Base-by-base conservation (phyloP, 2,888 invertebrate genomes). In the Drosophila melanosoma region DNA sequence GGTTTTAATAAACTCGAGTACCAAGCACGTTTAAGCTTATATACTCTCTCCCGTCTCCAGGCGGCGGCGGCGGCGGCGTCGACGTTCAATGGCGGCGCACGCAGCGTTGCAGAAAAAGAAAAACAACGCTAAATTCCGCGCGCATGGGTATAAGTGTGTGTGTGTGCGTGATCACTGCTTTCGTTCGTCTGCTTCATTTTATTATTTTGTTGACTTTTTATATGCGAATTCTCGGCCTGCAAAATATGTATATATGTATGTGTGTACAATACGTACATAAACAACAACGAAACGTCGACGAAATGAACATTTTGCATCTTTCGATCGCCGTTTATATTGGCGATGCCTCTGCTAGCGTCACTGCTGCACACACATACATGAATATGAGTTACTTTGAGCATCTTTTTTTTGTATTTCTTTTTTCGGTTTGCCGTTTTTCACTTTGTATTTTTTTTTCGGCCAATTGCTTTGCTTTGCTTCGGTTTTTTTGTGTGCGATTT, bases 1-100 rank as follows among this genome's bases (percentile, higher is more conserved):
- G 90, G 92, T 91, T 93, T 93, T 92, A 93, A 93, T 93, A 93
- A 93, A 92, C 93, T 91, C 92, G 93, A 92, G 91, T 92, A 90
- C 86, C 89, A 91, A 91, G 90, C 89, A 91, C 91, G 91, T 91
- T 93, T 91, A 91, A 87, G 93, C 93, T 93, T 93, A 92, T 93
- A 93, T 93, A 93, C 91, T 88, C 90, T 89, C n/a, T 45, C 45
- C 71, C 74, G 72, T 60, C 76, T 45, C 45, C 45, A 45, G 45
- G 49, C 49, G 49, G 26, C 49, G 29, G 26, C 26, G 26, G 26
- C 51, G n/a, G n/a, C 56, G 61, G 57, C 83, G 75, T 60, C 62
- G 69, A 58, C 74, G 76, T 79, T 66, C 70, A 80, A 81, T 83
- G 82, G 88, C 83, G 71, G 78, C 80, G 78, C 82, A 88, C 92